phyloP scores from a whole-genome alignment of 2,888 invertebrate genomes.

The Volucella zonaria region DNA sequence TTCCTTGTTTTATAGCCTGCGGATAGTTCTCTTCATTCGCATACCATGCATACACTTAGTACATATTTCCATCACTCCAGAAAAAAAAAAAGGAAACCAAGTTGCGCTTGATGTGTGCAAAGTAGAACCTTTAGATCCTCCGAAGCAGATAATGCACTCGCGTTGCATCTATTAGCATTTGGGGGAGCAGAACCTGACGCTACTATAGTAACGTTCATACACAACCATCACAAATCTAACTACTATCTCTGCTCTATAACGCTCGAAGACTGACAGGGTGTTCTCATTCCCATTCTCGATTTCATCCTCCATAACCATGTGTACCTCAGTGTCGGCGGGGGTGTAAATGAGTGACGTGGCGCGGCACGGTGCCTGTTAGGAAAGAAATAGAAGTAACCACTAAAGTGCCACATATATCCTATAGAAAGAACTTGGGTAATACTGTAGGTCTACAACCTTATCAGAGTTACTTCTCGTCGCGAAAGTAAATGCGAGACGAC shows the following conservation, averaged over 20 bases:
- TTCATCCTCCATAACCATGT: slow-evolving; percentile 9
- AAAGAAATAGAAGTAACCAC: slow-evolving; percentile 47
- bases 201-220: slow-evolving; percentile 23
- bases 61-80: slow-evolving; percentile 8
- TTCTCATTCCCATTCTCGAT: neutral
- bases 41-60: neutral
- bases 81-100: neutral
- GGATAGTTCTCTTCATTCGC: slow-evolving; percentile 11
- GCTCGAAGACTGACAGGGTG: slow-evolving; percentile 1
- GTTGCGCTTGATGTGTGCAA: slow-evolving; percentile 5
- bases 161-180: slow-evolving; percentile 42
- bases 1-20: slow-evolving; percentile 10
- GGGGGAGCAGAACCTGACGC: neutral
- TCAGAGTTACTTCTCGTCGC: neutral
- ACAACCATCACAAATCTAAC: slow-evolving; percentile 40
- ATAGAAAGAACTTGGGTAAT: too few relatives aligned
- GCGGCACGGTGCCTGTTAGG: slow-evolving; percentile 6
- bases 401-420: slow-evolving; percentile 25
- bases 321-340: slow-evolving; percentile 18
- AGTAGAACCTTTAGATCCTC: slow-evolving; percentile 42
- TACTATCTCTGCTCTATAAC: slow-evolving; percentile 20
- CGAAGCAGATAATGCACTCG: slow-evolving; percentile 50
- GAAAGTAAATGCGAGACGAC: slow-evolving; percentile 46
- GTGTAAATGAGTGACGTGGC: slow-evolving; percentile 5
- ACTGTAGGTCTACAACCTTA: slow-evolving; percentile 36